Conservation (phyloP, 2,797 vertebrate species). For the Pseudopleuronectes americanus region DNA sequence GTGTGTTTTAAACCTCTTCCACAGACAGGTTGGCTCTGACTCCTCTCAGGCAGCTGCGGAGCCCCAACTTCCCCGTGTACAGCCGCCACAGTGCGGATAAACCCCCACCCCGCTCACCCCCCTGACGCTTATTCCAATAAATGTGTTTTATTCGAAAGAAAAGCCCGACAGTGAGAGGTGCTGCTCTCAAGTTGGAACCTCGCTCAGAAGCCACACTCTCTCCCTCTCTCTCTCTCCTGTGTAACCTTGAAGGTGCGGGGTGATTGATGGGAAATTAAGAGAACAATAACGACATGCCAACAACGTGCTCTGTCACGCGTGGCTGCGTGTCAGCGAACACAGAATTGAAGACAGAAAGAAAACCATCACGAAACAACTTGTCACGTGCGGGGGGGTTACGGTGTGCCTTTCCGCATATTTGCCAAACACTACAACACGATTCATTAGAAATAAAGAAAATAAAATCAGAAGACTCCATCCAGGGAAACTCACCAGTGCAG, state of each 20-base stretch:
- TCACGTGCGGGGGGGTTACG: slow-evolving; percentile 4
- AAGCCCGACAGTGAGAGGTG: background rate
- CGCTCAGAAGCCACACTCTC: background rate
- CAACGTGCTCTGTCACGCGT: slow-evolving; percentile 51
- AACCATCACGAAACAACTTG: slow-evolving; percentile 34
- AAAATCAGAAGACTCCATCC: background rate
- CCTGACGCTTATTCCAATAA: background rate
- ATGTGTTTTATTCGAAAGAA: background rate
- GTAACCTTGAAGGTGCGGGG: slow-evolving; percentile 67
- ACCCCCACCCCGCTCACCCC: background rate
- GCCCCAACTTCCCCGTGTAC: slow-evolving; percentile 42
- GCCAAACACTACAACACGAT: background rate
- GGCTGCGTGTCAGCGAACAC: background rate
- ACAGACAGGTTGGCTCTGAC: slow-evolving; percentile 15
- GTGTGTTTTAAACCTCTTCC: slow-evolving; percentile 24
- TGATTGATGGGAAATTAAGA: slow-evolving; percentile 60
- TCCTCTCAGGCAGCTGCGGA: slow-evolving; percentile 54
- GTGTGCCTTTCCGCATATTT: background rate
- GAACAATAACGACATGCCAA: slow-evolving; percentile 45
- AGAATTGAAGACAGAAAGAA: background rate
- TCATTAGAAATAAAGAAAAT: background rate
- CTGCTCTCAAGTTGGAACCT: slow-evolving; percentile 56
- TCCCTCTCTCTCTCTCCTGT: background rate
- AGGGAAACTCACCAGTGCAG: slow-evolving; percentile 81
- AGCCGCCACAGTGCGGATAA: slow-evolving; percentile 18